Conservation (phyloP, 1,140 invertebrate genomes). For the Drosophila repleta region DNA sequence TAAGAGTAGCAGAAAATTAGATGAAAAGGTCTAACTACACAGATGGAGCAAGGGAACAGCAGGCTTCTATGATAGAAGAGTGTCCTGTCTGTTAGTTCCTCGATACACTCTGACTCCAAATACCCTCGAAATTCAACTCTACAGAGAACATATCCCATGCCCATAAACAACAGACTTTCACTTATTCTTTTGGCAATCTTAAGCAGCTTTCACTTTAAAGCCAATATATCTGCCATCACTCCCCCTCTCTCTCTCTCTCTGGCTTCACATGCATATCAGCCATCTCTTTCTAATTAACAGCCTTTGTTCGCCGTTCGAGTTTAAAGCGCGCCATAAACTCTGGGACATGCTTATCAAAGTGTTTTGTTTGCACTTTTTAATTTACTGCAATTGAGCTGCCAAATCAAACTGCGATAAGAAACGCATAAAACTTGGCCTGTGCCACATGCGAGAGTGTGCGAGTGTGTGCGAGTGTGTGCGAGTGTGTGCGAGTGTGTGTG, state of each 20-base stretch:
- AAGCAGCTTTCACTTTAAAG: neutral
- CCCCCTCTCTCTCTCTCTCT: neutral
- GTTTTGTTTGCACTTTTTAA: constrained; percentile 82
- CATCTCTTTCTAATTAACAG: constrained; percentile 50
- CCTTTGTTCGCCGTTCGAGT: constrained; percentile 13
- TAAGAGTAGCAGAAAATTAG: no score
- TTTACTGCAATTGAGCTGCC: constrained; percentile 77
- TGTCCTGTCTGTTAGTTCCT: no score
- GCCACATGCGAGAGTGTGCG: neutral
- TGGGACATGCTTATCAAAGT: constrained; percentile 59
- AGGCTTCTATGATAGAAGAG: neutral
- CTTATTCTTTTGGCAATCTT: no score
- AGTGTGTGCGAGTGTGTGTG: neutral
- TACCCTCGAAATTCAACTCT: no score
- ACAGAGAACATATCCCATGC: no score
- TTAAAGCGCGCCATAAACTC: constrained; percentile 53
- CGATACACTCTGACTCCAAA: no score
- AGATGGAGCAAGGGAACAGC: no score
- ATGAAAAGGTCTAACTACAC: no score
- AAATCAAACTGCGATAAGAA: constrained; percentile 76
- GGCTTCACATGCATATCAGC: constrained; percentile 7
- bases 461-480: neutral
- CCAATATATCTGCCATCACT: neutral
- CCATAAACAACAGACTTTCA: no score
- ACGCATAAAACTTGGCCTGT: constrained; percentile 67